These are phyloP conservation scores for Rissa tridactyla DNA, from an alignment of 2,113 vertebrate genomes.

Conservation along the genomic window DNA sequence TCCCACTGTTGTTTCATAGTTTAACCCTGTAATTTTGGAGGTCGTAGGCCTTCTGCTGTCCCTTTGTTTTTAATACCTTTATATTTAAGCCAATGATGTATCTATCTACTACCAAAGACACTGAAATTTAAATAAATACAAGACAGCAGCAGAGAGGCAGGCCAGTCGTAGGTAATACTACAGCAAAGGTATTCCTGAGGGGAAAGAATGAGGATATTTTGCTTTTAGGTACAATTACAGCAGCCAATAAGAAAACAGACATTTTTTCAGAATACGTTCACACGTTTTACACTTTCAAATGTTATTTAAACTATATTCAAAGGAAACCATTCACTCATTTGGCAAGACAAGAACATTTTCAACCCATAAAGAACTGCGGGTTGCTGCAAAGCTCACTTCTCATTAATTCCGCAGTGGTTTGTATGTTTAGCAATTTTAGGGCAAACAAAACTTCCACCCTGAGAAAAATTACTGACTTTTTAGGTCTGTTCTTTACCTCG, in stretches of 20 bases:
- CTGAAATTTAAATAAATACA: neutral
- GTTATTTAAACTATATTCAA: neutral
- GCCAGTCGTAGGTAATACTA: neutral
- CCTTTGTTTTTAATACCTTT: neutral
- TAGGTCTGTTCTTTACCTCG: neutral
- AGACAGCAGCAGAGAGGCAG: neutral
- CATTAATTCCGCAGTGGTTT: neutral
- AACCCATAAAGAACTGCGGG: neutral
- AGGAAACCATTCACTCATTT: neutral
- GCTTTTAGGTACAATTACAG: neutral
- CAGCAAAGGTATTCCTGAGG: neutral
- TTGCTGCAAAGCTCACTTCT: neutral
- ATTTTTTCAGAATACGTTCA: neutral
- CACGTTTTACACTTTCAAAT: neutral
- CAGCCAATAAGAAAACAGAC: neutral
- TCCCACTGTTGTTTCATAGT: neutral
- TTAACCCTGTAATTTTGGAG: neutral
- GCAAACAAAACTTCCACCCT: neutral
- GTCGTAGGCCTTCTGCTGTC: neutral
- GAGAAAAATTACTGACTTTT: neutral
- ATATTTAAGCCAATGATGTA: neutral
- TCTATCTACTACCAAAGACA: neutral
- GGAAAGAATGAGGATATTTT: neutral
- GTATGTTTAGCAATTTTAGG: neutral
- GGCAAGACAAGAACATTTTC: neutral